phyloP scores from a whole-genome alignment of 2,113 vertebrate species.

The Cebidichthys violaceus region DNA sequence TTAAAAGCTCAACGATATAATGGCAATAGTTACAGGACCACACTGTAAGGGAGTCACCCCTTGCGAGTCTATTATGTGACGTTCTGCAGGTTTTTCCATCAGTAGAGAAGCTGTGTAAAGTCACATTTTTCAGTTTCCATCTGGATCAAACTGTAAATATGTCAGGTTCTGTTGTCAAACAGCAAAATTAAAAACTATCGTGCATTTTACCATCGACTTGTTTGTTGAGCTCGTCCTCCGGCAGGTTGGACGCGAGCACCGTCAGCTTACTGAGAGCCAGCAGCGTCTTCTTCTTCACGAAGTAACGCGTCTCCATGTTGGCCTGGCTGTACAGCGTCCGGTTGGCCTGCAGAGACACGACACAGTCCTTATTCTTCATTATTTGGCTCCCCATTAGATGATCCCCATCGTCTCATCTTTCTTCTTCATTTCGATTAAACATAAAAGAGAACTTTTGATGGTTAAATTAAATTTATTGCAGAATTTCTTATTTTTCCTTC shows the following conservation, averaged over 20 bases:
- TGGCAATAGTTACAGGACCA: neutral
- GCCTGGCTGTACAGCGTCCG: constrained; percentile 90
- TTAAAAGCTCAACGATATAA: neutral
- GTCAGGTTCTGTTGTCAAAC: neutral
- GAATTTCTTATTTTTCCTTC: too few relatives aligned
- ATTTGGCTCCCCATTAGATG: neutral
- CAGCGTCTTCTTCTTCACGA: constrained; percentile 97
- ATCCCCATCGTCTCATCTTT: too few relatives aligned
- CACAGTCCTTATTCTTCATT: too few relatives aligned
- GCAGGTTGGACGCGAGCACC: constrained; percentile 89
- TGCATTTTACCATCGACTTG: constrained; percentile 89
- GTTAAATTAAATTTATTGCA: too few relatives aligned
- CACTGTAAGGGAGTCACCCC: neutral
- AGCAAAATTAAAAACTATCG: too few relatives aligned
- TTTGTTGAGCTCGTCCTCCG: constrained; percentile 85
- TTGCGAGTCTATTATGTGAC: neutral
- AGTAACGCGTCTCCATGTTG: constrained; percentile 91
- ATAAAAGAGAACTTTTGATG: too few relatives aligned
- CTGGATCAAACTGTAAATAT: neutral
- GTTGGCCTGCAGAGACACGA: constrained; percentile 85
- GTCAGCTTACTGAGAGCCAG: constrained; percentile 96
- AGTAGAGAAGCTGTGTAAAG: neutral
- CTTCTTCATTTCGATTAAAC: too few relatives aligned
- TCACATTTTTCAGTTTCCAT: neutral
- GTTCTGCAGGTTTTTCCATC: neutral